Evolutionary conservation across 2,888 invertebrate species (phyloP).

Genomic region (Tetranychus truncatus): DNA sequence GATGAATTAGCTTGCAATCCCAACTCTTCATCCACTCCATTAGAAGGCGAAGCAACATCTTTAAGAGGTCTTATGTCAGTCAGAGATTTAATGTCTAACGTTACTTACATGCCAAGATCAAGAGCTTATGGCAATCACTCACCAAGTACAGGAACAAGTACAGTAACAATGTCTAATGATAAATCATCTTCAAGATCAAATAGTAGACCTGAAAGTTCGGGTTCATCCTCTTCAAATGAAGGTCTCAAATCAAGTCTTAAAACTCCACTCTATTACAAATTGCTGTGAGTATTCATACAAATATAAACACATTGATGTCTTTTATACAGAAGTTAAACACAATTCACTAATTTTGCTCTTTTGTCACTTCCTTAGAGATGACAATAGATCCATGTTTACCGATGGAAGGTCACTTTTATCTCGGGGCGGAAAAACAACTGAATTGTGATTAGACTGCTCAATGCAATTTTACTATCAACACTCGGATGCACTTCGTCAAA

Average conservation of each 20-base stretch:
- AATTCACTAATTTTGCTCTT: background rate
- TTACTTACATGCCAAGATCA: slow-evolving; percentile 7
- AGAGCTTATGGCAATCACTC: slow-evolving; percentile 8
- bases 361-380: background rate
- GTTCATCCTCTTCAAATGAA: background rate
- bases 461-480: background rate
- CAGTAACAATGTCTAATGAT: background rate
- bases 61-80: background rate
- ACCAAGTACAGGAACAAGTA: background rate
- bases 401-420: background rate
- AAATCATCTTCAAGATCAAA: background rate
- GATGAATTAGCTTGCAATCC: slow-evolving; percentile 41
- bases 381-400: background rate
- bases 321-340: background rate
- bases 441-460: background rate
- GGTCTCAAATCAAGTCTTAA: slow-evolving; percentile 11
- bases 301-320: background rate
- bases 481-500: no score
- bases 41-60: background rate
- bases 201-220: slow-evolving; percentile 1
- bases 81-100: background rate
- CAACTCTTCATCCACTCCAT: background rate
- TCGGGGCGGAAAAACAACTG: background rate
- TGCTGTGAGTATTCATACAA: slow-evolving; percentile 7
- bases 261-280: slow-evolving; percentile 15